Conservation (phyloP, 2,113 vertebrate species). For the Amazona guildingii region DNA sequence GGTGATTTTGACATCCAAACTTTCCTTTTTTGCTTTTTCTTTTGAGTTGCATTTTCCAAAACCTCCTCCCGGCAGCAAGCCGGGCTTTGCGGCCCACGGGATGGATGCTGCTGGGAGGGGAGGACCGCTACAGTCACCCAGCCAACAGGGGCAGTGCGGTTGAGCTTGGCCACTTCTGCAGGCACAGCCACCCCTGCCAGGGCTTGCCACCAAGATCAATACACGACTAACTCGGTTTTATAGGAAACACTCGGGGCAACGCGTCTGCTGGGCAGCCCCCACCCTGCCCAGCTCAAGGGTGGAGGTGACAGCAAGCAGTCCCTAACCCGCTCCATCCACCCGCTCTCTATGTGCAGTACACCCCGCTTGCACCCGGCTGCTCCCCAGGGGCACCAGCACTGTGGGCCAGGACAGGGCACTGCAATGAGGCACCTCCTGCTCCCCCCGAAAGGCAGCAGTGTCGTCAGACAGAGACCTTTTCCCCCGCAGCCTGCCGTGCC, state of each 20-base stretch:
- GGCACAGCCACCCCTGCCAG: not conserved
- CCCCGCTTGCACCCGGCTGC: not conserved
- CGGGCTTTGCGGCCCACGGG: accelerated
- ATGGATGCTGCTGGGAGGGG: not conserved
- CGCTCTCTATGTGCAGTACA: accelerated
- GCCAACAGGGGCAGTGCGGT: not conserved
- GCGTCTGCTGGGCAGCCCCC: not conserved
- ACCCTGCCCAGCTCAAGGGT: not conserved
- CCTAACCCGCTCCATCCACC: not conserved
- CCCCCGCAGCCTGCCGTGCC: slow-evolving; percentile 5
- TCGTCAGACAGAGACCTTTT: not conserved
- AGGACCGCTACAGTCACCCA: not conserved
- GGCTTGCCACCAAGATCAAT: slow-evolving; percentile 21
- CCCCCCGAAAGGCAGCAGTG: not conserved
- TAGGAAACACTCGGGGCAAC: not conserved
- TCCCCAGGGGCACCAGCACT: not conserved
- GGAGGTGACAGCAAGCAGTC: accelerated
- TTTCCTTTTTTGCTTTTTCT: too few species aligned
- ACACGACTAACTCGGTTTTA: not conserved
- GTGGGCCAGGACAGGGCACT: not conserved
- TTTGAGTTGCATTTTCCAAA: not conserved
- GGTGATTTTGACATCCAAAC: not conserved
- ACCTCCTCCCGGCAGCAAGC: not conserved
- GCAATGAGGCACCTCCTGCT: not conserved
- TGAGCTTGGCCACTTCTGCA: not conserved